phyloP scores from a whole-genome alignment of 2,888 invertebrate genomes.

The Drosophila niveifrons region DNA sequence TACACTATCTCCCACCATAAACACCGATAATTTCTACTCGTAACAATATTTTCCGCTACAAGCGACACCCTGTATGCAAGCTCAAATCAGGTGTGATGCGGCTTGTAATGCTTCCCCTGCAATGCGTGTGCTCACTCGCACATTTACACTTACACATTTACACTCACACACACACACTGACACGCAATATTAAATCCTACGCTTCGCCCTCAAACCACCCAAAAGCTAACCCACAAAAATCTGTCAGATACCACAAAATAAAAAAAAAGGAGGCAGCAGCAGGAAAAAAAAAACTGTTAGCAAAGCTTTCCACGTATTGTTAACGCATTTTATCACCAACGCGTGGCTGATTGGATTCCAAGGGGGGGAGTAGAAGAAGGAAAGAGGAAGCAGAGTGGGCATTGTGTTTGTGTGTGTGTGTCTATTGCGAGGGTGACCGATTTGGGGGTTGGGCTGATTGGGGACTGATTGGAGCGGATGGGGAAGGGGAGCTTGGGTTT shows the following conservation, averaged over 20 bases:
- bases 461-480: background rate
- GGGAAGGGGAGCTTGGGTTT: conserved; percentile 12
- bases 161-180: conserved; percentile 4
- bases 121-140: background rate
- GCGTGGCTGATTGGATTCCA: conserved; percentile 83
- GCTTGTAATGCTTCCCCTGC: conserved; percentile 57
- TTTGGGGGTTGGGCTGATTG: conserved; percentile 12
- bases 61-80: conserved; percentile 38
- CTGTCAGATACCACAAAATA: conserved; percentile 74
- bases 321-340: conserved; percentile 83
- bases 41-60: background rate
- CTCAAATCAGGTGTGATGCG: conserved; percentile 71
- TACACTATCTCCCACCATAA: too few relatives aligned
- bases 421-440: background rate
- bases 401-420: conserved; percentile 10
- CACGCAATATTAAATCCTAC: conserved; percentile 15
- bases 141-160: background rate
- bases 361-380: conserved; percentile 11
- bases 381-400: conserved; percentile 1
- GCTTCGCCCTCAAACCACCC: conserved; percentile 17
- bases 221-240: conserved; percentile 73
- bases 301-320: conserved; percentile 81
- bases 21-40: too few relatives aligned
- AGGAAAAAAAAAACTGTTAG: conserved; percentile 66
- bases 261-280: conserved; percentile 16